These are phyloP conservation scores for Sphaerophoria rueppellii DNA, from an alignment of 2,888 invertebrate genomes.

Conservation along the genomic window DNA sequence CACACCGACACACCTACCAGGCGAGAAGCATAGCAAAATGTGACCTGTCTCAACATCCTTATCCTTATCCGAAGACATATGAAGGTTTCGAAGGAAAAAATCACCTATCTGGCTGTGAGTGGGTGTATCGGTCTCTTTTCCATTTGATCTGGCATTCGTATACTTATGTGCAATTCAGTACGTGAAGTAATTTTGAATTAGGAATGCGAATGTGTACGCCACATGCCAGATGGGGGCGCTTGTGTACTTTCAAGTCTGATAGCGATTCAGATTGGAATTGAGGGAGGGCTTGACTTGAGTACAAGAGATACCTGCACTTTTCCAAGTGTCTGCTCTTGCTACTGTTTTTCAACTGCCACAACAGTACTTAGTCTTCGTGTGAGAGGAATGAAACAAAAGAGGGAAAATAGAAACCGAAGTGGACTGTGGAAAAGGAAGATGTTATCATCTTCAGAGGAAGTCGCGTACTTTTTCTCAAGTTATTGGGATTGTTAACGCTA, in stretches of 20 bases:
- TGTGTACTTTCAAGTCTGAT: neutral
- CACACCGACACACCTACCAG: neutral
- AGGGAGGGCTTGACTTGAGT: conserved; percentile 9
- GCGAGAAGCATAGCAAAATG: conserved; percentile 13
- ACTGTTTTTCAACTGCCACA: neutral
- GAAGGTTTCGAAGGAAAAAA: conserved; percentile 27
- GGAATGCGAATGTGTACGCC: conserved; percentile 38
- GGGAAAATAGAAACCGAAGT: conserved; percentile 24
- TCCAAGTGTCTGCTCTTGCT: conserved; percentile 45
- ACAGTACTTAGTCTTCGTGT: too few species aligned
- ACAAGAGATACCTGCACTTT: conserved; percentile 32
- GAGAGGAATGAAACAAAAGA: conserved; percentile 5
- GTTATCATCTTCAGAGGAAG: conserved; percentile 11
- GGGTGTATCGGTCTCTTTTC: conserved; percentile 17
- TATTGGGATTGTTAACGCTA: conserved; percentile 50
- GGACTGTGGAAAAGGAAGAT: conserved; percentile 9
- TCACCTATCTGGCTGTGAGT: conserved; percentile 21
- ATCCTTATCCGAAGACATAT: neutral
- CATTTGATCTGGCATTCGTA: conserved; percentile 53
- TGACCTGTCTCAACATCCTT: conserved; percentile 22
- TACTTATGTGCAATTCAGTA: conserved; percentile 60
- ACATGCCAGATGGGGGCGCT: neutral
- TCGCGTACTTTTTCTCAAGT: conserved; percentile 14
- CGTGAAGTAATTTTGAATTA: conserved; percentile 69
- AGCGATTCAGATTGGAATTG: neutral